Percentiles rank a stretch among this genome's conserved stretches.
phyloP scores from a whole-genome alignment of 2,888 invertebrate genomes.

The Agonopterix subpropinquella region DNA sequence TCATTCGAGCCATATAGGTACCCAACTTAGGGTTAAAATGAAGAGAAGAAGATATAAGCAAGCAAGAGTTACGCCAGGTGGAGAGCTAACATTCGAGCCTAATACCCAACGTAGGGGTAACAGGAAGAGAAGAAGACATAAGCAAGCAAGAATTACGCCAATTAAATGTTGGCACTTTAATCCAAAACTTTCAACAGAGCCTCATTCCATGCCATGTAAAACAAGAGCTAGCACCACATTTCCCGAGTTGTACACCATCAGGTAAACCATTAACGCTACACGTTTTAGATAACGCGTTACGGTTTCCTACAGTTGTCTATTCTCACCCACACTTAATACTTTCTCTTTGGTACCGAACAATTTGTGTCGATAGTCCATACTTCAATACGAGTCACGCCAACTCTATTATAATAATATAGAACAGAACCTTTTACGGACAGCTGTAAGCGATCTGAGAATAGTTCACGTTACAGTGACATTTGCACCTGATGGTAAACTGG shows the following conservation, averaged over 20 bases:
- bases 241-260: conserved; percentile 13
- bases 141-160: no score
- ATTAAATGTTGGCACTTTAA: no score
- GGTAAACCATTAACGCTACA: conserved; percentile 15
- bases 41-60: no score
- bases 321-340: conserved; percentile 21
- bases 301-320: conserved; percentile 18
- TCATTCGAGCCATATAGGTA: no score
- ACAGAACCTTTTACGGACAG: conserved; percentile 3
- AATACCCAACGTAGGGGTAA: no score
- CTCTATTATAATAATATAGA: conserved; percentile 9
- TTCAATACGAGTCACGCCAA: conserved; percentile 6
- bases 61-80: no score
- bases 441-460: no score
- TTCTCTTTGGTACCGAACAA: conserved; percentile 28
- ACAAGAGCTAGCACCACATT: not conserved
- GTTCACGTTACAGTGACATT: not conserved
- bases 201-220: no score
- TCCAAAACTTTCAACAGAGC: no score
- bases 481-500: not conserved
- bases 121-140: no score
- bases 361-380: conserved; percentile 16
- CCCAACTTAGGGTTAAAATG: no score
- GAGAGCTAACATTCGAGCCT: no score
- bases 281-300: conserved; percentile 14